Conservation (phyloP, 2,113 vertebrate genomes). For the Phalacrocorax brasilianus region DNA sequence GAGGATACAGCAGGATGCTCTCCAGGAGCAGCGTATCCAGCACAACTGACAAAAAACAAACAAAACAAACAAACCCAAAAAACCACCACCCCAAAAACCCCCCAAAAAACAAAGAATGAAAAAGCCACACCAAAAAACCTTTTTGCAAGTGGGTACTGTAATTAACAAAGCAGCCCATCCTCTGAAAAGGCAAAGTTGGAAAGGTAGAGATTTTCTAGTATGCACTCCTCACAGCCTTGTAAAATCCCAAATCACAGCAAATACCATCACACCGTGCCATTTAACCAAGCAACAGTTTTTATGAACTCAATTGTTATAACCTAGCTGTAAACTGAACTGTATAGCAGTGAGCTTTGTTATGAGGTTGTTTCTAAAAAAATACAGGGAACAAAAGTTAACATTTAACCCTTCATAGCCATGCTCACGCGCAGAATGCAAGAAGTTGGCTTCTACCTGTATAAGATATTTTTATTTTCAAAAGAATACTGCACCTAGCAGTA, state of each 20-base stretch:
- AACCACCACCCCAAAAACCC: no score
- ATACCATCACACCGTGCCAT: constrained; percentile 80
- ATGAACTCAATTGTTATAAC: constrained; percentile 66
- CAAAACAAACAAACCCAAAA: not conserved
- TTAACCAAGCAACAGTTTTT: constrained; percentile 83
- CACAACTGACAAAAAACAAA: not conserved
- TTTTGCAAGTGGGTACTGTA: not conserved
- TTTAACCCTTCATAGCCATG: not conserved
- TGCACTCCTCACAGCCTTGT: not conserved
- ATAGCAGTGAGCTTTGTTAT: not conserved
- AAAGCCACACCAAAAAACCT: not conserved
- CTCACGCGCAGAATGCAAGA: not conserved
- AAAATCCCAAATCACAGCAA: constrained; percentile 74
- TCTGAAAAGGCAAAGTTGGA: not conserved
- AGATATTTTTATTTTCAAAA: not conserved
- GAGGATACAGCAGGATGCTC: not conserved
- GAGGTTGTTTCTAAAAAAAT: not conserved
- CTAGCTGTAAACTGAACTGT: not conserved
- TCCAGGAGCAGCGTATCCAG: not conserved
- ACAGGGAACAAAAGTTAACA: not conserved
- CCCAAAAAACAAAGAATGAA: no score
- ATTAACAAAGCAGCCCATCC: not conserved
- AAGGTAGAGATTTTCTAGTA: not conserved
- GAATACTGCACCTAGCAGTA: not conserved
- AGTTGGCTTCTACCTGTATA: not conserved